Conservation (phyloP, 2,113 vertebrate genomes). For the Callorhinus ursinus region DNA sequence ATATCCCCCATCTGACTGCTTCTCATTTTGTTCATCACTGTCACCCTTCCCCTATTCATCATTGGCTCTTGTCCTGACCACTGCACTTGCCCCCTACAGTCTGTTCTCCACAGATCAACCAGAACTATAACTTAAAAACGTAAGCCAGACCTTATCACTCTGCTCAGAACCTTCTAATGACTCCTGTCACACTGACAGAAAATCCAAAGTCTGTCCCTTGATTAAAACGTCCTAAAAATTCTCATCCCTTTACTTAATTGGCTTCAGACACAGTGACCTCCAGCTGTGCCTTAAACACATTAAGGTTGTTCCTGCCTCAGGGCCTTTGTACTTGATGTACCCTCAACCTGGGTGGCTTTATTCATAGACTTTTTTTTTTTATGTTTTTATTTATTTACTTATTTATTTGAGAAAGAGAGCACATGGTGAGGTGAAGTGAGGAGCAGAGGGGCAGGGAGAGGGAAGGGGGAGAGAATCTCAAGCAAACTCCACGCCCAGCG, state of each 20-base stretch:
- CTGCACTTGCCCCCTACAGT: background rate
- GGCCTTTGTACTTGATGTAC: background rate
- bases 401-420: background rate
- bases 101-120: background rate
- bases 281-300: background rate
- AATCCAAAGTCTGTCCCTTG: background rate
- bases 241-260: background rate
- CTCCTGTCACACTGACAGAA: background rate
- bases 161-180: background rate
- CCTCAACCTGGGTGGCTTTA: background rate
- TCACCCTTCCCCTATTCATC: background rate
- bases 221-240: background rate
- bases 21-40: background rate
- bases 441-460: background rate
- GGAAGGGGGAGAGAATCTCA: background rate
- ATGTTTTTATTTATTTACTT: no score
- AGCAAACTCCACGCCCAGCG: background rate
- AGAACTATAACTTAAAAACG: background rate
- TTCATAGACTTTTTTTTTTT: background rate
- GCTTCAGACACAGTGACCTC: background rate
- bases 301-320: background rate
- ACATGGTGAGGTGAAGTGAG: background rate
- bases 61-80: background rate
- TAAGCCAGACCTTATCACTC: background rate
- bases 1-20: background rate